Percentiles rank a stretch among this genome's conserved stretches.
Evolutionary conservation across 2,888 invertebrate species (phyloP).

Genomic region (Lepidonotus clava): DNA sequence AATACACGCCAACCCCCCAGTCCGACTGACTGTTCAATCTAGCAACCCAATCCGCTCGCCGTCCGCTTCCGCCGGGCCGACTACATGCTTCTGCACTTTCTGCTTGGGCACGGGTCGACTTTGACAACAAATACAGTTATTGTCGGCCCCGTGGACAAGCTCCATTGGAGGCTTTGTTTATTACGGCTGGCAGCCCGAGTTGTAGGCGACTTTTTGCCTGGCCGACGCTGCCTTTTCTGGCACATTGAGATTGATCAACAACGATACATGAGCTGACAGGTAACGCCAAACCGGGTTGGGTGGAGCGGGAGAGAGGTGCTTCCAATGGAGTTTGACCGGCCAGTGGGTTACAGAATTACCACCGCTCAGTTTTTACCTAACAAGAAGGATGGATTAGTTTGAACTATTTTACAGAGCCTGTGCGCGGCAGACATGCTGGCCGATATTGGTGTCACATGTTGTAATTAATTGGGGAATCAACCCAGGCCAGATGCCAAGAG

Average conservation of each 20-base stretch:
- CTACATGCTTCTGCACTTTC: constrained; percentile 11
- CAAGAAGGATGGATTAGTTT: no score
- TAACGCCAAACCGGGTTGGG: not conserved
- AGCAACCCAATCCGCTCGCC: not conserved
- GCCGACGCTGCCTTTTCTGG: not conserved
- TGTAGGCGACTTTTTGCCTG: no score
- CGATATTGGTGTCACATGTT: no score
- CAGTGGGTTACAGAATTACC: no score
- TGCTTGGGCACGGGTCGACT: not conserved
- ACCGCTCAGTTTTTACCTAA: no score
- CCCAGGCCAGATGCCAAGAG: no score
- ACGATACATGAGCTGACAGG: not conserved
- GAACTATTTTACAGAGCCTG: no score
- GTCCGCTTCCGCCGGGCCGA: not conserved
- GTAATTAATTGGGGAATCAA: no score
- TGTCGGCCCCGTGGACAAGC: not conserved
- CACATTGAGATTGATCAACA: constrained; percentile 31
- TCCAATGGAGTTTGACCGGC: no score
- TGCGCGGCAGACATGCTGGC: no score
- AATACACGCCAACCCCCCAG: not conserved
- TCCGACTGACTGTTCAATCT: not conserved
- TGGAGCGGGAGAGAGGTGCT: no score
- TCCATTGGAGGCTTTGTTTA: constrained; percentile 6
- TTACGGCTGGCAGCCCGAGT: not conserved
- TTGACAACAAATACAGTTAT: constrained; percentile 11